Evolutionary conservation across 2,797 vertebrate species (phyloP).

Genomic region (Argyrosomus regius): DNA sequence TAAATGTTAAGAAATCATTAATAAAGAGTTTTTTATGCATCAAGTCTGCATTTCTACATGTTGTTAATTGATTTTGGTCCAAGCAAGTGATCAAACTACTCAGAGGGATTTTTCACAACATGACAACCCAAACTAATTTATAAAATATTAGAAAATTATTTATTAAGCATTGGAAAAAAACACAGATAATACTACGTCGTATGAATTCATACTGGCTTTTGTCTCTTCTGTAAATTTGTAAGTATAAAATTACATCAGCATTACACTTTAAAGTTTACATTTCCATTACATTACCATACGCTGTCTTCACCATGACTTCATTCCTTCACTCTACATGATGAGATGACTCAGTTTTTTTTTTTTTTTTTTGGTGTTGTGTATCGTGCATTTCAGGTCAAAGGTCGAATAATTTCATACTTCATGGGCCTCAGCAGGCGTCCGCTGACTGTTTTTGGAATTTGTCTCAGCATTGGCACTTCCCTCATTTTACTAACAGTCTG

Average conservation of each 20-base stretch:
- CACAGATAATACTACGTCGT: neutral
- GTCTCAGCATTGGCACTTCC: conserved; percentile 85
- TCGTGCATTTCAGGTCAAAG: conserved; percentile 94
- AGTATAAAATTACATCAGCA: neutral
- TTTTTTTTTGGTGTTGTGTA: conserved; percentile 79
- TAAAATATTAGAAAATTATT: too few species aligned
- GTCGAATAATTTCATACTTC: conserved; percentile 90
- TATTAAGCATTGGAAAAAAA: too few species aligned
- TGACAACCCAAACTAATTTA: too few species aligned
- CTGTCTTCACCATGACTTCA: conserved; percentile 48
- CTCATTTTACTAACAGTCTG: conserved; percentile 89
- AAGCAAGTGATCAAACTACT: too few species aligned
- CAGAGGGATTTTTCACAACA: too few species aligned
- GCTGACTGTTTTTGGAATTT: conserved; percentile 91
- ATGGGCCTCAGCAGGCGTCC: conserved; percentile 91
- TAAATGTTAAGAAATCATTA: too few species aligned
- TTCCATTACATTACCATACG: too few species aligned
- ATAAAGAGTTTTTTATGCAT: too few species aligned
- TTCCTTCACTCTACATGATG: conserved; percentile 50
- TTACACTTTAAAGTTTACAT: conserved; percentile 44
- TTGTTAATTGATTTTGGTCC: too few species aligned
- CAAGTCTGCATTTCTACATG: too few species aligned
- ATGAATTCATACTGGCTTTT: conserved; percentile 5
- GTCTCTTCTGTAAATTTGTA: neutral
- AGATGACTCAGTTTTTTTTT: conserved; percentile 65